Evolutionary conservation across 2,888 invertebrate genomes (phyloP), one percentile per base, ranked within the genome.

Genomic region (Scaptomyza polygonia): DNA sequence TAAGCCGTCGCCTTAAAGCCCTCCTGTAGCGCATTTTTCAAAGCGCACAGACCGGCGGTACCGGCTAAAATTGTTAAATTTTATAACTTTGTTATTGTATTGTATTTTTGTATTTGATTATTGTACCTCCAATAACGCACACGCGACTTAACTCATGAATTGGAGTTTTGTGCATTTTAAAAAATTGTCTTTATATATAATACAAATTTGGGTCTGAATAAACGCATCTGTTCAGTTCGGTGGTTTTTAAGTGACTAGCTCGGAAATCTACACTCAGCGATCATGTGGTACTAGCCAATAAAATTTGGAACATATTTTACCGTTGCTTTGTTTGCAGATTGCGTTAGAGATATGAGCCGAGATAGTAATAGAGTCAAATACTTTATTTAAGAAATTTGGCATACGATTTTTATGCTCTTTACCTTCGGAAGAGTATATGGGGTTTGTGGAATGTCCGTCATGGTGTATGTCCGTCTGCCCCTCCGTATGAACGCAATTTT

Each of bases 41-140:
- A 94, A 0, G 97, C 96, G 81, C 95, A 95, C 16, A 98, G 93
- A 0, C 98, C 98, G 0, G 97, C 97, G 0, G 97, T 96, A 5
- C 98, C 98, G 1, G 97, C 97, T 81, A 18, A 3, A 67, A 65
- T 18, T 29, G 8, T 16, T 2, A 12, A 7, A 16, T 32, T 9
- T 5, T 21, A 21, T 48, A 14, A 29, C 14, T 9, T 7, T 12
- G n/a, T 8, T 30, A 16, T 39, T n/a, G n/a, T n/a, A n/a, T n/a
- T n/a, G n/a, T n/a, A n/a, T 14, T 27, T 2, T 25, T 30, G n/a
- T 39, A 12, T 27, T 25, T 34, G 18, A 2, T 25, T 85, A 59
- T 16, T 21, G 73, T 71, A 86, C 81, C 81, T 25, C 98, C 98
- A 82, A 98, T 95, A 32, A 98, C 94, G 63, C 94, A 95, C 12